phyloP scores from a whole-genome alignment of 2,888 invertebrate species.

The Bellardia bayeri region DNA sequence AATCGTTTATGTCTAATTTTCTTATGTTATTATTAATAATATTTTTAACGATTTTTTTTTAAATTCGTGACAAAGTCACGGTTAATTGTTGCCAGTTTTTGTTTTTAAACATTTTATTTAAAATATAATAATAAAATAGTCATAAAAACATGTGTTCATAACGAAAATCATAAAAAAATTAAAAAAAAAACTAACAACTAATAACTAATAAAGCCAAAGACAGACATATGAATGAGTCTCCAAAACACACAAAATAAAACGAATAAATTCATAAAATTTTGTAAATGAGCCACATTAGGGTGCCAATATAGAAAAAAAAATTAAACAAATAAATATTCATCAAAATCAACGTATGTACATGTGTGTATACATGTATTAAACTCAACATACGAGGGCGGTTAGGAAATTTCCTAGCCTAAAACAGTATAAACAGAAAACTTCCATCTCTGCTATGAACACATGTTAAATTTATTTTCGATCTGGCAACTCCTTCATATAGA shows the following conservation, averaged over 20 bases:
- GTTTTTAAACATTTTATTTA: conserved; percentile 27
- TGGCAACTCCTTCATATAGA: no score
- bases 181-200: not conserved
- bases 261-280: not conserved
- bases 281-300: conserved; percentile 30
- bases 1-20: not conserved
- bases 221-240: not conserved
- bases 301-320: not conserved
- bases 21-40: no score
- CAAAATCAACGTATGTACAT: conserved; percentile 15
- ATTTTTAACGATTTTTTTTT: conserved; percentile 5
- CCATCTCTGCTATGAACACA: no score
- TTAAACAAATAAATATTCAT: conserved; percentile 30
- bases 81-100: conserved; percentile 12
- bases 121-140: conserved; percentile 21
- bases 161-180: conserved; percentile 5
- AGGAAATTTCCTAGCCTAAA: no score
- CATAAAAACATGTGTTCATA: conserved; percentile 36
- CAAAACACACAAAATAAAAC: not conserved
- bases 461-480: no score
- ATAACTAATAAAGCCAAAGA: conserved; percentile 19
- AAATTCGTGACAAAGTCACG: conserved; percentile 57
- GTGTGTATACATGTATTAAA: no score
- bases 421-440: no score
- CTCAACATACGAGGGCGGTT: no score